Evolutionary conservation across 2,888 invertebrate genomes (phyloP).

Genomic region (Eledone cirrhosa): DNA sequence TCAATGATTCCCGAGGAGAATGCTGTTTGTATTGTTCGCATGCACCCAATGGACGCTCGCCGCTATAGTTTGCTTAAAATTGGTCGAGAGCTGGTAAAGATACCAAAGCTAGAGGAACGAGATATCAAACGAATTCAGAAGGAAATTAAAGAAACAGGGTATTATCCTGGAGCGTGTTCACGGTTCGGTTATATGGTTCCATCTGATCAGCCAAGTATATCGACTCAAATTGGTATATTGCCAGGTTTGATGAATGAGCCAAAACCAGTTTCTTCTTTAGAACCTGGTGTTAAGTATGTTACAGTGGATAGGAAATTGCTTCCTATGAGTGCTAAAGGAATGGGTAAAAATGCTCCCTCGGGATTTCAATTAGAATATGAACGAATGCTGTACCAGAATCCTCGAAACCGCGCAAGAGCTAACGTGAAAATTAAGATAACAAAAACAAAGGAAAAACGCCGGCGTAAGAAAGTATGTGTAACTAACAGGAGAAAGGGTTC

Average conservation of each 20-base stretch:
- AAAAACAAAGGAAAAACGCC: not conserved
- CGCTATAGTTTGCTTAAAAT: constrained; percentile 59
- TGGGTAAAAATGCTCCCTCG: constrained; percentile 1
- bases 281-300: not conserved
- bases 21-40: constrained; percentile 47
- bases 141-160: constrained; percentile 7
- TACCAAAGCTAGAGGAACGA: constrained; percentile 42
- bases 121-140: constrained; percentile 34
- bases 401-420: not conserved
- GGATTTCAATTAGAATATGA: constrained; percentile 23
- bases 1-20: constrained; percentile 20
- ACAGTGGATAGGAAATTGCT: constrained; percentile 7
- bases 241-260: not conserved
- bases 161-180: not conserved
- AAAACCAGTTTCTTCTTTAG: not conserved
- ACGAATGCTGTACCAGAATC: constrained; percentile 21
- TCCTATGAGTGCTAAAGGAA: constrained; percentile 13
- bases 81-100: constrained; percentile 52
- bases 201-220: constrained; percentile 1
- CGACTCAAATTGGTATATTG: not conserved
- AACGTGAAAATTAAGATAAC: not conserved
- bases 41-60: constrained; percentile 61
- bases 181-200: not conserved
- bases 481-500: constrained; percentile 17
- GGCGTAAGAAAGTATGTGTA: not conserved